Evolutionary conservation across 2,888 invertebrate species (phyloP).

Genomic region (Caradrina kadenii): DNA sequence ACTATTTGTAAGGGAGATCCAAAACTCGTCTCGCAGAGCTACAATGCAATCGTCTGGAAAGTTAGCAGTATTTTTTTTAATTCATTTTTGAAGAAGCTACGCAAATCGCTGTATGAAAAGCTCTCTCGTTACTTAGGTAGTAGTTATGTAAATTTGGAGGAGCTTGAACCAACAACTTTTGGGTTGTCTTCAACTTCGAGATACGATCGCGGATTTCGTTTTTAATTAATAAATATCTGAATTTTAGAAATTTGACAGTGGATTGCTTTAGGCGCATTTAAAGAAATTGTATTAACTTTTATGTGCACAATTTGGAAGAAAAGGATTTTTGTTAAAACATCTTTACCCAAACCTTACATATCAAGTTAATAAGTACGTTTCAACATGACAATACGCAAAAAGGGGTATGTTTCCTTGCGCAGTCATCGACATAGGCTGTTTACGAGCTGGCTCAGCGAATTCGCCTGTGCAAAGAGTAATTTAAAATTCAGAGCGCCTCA

Average conservation of each 20-base stretch:
- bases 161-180: constrained; percentile 35
- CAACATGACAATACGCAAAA: constrained; percentile 49
- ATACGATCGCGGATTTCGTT: constrained; percentile 34
- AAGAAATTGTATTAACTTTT: neutral
- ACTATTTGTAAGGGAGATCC: constrained; percentile 39
- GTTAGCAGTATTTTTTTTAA: constrained; percentile 65
- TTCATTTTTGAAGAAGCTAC: constrained; percentile 44
- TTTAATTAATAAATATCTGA: constrained; percentile 42
- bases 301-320: neutral
- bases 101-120: constrained; percentile 42
- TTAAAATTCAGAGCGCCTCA: constrained; percentile 86
- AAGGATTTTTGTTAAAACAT: neutral
- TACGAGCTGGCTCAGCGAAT: constrained; percentile 82
- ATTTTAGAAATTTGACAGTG: constrained; percentile 8
- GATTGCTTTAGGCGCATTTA: neutral
- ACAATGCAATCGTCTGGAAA: constrained; percentile 73
- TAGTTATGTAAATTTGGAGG: constrained; percentile 48
- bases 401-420: constrained; percentile 54
- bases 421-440: constrained; percentile 71
- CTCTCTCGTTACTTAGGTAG: constrained; percentile 37
- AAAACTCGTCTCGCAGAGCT: constrained; percentile 49
- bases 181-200: constrained; percentile 40
- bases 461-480: constrained; percentile 85
- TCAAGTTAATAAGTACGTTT: constrained; percentile 19
- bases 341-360: neutral